phyloP scores from a whole-genome alignment of 2,888 invertebrate species.

The Notodonta ziczac region DNA sequence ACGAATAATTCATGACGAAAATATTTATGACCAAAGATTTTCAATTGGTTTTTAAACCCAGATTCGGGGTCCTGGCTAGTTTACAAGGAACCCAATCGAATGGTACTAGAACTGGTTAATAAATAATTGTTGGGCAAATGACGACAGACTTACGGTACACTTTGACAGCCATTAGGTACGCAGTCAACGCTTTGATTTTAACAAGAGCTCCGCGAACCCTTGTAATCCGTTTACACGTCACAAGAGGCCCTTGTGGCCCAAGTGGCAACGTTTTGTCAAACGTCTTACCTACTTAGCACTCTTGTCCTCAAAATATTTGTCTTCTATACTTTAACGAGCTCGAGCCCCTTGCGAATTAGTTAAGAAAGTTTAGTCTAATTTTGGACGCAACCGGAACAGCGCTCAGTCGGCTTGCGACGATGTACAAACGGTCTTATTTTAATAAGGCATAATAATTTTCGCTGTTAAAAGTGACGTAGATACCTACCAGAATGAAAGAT shows the following conservation, averaged over 20 bases:
- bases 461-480: too few species aligned
- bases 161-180: constrained; percentile 60
- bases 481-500: too few species aligned
- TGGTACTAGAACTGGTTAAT: too few species aligned
- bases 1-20: too few species aligned
- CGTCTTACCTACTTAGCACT: constrained; percentile 56
- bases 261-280: constrained; percentile 65
- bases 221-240: constrained; percentile 73
- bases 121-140: neutral
- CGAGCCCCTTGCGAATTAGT: constrained; percentile 12
- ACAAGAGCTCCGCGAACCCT: constrained; percentile 64
- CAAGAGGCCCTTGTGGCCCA: constrained; percentile 57
- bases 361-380: constrained; percentile 22
- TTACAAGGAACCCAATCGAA: too few species aligned
- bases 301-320: constrained; percentile 53
- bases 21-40: too few species aligned
- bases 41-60: too few species aligned
- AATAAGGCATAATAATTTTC: too few species aligned
- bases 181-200: constrained; percentile 75
- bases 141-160: neutral
- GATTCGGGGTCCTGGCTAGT: too few species aligned
- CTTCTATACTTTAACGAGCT: constrained; percentile 36
- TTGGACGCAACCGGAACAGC: constrained; percentile 4
- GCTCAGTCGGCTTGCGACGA: neutral
- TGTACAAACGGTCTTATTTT: too few species aligned